Evolutionary conservation across 2,113 vertebrate species (phyloP), one percentile per base, ranked within the genome.

Genomic region (Sylvilagus bachmani): DNA sequence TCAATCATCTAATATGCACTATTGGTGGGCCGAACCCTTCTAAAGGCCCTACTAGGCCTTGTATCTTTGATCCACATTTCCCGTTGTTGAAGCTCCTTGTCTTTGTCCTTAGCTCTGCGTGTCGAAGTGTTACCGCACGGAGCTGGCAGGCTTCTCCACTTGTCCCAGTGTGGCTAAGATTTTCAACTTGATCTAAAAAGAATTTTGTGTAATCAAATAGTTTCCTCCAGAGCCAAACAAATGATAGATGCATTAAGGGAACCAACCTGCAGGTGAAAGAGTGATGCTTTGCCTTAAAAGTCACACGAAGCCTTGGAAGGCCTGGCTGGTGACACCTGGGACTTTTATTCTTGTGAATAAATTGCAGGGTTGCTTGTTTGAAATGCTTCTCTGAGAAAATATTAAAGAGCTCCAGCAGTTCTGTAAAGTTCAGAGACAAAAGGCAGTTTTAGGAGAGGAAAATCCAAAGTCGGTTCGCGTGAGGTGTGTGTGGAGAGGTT

Each of bases 271-370:
- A 91, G 91, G 96, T 91, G 96, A 51, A 29, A 36, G 95, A 96
- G 89, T 53, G 91, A 78, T 24, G 71, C 83, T 91, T 89, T 74
- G 89, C 95, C 94, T 97, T 89, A 83, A 96, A 97, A 96, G 96
- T 95, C 94, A 64, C 1, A 90, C 74, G n/a, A 92, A 93, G 92
- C 95, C 71, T 96, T 36, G 86, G 86, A 97, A 95, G 96, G 95
- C 83, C 92, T 93, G 14, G 73, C 75, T 92, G 92, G 93, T 94
- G 86, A 91, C 93, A 97, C 96, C 89, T 95, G 97, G 89, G 95
- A 93, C 96, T 97, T 97, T 97, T 97, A 92, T 98, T 97, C 97
- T 96, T 96, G 96, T 97, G 97, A 95, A 96, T 97, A 97, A 97
- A 97, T 98, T 97, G 96, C 82, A 5, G 94, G 96, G 92, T 95